phyloP scores from a whole-genome alignment of 2,113 vertebrate genomes.

The Colinus virginianus region DNA sequence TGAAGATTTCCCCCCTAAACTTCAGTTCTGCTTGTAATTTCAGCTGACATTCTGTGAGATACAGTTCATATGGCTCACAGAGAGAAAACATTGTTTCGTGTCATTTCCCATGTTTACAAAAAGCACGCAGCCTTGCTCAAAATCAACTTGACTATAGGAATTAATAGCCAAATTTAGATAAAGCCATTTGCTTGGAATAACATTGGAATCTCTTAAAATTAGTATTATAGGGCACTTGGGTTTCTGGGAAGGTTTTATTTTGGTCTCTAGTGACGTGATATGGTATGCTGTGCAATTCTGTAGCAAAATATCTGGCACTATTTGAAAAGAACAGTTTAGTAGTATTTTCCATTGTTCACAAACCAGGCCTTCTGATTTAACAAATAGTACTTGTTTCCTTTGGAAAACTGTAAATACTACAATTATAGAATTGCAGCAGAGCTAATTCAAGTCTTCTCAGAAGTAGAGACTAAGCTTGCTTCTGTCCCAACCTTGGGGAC shows the following conservation, averaged over 20 bases:
- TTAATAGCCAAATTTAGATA: conserved; percentile 57
- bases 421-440: neutral
- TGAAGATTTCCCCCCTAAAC: neutral
- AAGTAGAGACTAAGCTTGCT: neutral
- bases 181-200: conserved; percentile 44
- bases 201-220: conserved; percentile 56
- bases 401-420: conserved; percentile 4
- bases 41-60: neutral
- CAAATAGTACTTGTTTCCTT: neutral
- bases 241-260: conserved; percentile 72
- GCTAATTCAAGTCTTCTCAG: neutral
- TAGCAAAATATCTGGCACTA: conserved; percentile 6
- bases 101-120: neutral
- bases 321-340: conserved; percentile 11
- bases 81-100: neutral
- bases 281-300: conserved; percentile 40
- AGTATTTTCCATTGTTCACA: conserved; percentile 56
- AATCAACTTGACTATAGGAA: neutral
- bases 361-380: neutral
- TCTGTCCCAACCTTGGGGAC: rapidly evolving
- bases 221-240: conserved; percentile 42
- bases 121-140: neutral
- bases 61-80: neutral
- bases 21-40: neutral
- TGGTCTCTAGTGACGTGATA: conserved; percentile 13